Percentiles rank a stretch among this genome's conserved stretches.
Conservation (phyloP, 2,113 vertebrate genomes). For the Engraulis encrasicolus region DNA sequence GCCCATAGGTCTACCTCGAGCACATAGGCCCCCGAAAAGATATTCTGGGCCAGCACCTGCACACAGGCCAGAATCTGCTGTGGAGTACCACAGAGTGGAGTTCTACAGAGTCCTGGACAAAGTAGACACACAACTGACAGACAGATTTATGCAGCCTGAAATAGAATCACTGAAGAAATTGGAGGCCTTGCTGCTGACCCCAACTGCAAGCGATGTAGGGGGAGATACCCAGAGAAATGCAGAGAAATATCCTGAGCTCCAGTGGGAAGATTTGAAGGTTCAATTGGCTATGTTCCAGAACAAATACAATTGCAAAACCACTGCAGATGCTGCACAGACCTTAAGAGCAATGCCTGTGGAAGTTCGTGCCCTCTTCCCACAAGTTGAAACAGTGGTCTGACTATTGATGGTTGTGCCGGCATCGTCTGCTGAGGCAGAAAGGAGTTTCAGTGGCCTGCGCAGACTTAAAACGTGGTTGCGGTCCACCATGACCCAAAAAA, state of each 20-base stretch:
- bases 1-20: background rate
- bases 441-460: background rate
- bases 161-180: background rate
- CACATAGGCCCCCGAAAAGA: background rate
- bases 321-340: slow-evolving; percentile 33
- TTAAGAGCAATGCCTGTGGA: slow-evolving; percentile 39
- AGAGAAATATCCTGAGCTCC: slow-evolving; percentile 4
- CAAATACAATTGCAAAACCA: slow-evolving; percentile 35
- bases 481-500: background rate
- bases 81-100: background rate
- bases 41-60: background rate
- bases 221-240: too few species aligned
- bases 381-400: slow-evolving; percentile 28
- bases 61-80: background rate
- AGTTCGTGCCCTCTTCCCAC: slow-evolving; percentile 33
- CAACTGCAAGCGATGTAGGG: slow-evolving; percentile 25
- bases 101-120: background rate
- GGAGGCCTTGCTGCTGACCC: slow-evolving; percentile 29
- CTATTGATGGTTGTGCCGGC: slow-evolving; percentile 40
- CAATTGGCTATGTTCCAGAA: slow-evolving; percentile 33
- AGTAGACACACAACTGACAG: background rate
- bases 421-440: slow-evolving; percentile 35
- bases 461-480: too few species aligned
- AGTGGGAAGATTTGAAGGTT: background rate
- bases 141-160: background rate